Conservation (phyloP, 1,140 invertebrate genomes). For the Ceratina japonica region DNA sequence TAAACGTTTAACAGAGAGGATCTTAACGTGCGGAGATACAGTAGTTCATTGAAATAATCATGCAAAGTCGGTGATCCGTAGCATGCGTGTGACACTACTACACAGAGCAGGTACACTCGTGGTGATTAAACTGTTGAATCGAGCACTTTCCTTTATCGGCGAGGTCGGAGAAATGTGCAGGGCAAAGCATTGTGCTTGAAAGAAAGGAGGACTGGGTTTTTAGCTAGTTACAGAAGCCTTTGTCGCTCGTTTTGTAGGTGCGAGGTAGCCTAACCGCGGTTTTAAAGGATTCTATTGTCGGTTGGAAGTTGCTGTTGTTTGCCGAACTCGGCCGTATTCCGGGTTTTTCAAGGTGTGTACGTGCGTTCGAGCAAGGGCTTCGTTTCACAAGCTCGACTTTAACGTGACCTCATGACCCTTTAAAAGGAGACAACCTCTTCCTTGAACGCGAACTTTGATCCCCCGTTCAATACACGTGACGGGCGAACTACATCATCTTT, state of each 20-base stretch:
- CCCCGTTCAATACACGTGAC: not conserved
- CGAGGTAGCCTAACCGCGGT: not conserved
- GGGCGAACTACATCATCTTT: not conserved
- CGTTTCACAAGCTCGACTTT: constrained; percentile 35
- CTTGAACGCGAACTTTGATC: constrained; percentile 12
- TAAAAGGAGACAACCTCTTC: constrained; percentile 31
- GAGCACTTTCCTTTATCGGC: not conserved
- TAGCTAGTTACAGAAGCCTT: constrained; percentile 15
- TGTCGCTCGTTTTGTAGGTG: not conserved
- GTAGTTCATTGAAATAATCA: constrained; percentile 1
- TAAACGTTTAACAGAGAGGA: too few relatives aligned
- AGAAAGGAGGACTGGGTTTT: not conserved
- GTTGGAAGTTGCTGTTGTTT: not conserved
- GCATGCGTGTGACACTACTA: not conserved
- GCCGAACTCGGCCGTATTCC: constrained; percentile 4
- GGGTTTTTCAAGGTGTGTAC: constrained; percentile 3
- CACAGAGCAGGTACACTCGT: too few relatives aligned
- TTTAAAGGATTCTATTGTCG: constrained; percentile 26
- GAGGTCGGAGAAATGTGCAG: not conserved
- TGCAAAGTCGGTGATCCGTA: not conserved
- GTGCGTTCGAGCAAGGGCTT: constrained; percentile 5
- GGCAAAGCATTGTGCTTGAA: constrained; percentile 10
- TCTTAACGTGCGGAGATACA: too few relatives aligned
- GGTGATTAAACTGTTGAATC: constrained; percentile 7
- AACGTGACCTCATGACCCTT: constrained; percentile 49